These are phyloP conservation scores for Sebastes trivittatus DNA, from an alignment of 2,797 vertebrate species.

Conservation along the genomic window DNA sequence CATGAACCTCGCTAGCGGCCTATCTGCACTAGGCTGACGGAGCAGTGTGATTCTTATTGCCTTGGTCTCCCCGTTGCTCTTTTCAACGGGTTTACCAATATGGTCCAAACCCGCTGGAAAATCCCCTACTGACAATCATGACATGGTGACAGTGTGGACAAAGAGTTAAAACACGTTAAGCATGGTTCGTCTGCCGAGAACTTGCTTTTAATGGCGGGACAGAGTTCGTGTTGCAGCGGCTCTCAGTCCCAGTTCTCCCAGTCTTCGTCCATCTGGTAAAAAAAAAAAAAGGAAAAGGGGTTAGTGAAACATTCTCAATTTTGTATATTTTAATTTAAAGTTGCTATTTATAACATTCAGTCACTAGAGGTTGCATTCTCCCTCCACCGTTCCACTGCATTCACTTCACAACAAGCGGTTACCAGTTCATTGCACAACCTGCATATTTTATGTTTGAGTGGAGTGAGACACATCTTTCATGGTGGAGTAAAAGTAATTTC, in stretches of 20 bases:
- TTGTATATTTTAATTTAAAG: not conserved
- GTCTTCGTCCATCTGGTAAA: conserved; percentile 91
- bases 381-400: too few species aligned
- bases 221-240: conserved; percentile 37
- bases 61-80: conserved; percentile 49
- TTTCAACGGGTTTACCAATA: conserved; percentile 56
- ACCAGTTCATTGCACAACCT: too few species aligned
- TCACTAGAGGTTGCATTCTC: too few species aligned
- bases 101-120: conserved; percentile 60
- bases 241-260: conserved; percentile 98
- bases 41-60: conserved; percentile 59
- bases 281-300: not conserved
- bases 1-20: conserved; percentile 26
- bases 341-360: not conserved
- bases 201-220: conserved; percentile 60
- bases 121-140: conserved; percentile 67
- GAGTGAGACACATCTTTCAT: too few species aligned
- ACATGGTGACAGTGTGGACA: conserved; percentile 81
- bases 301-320: not conserved
- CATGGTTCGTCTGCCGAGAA: conserved; percentile 75
- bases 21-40: conserved; percentile 46
- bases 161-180: conserved; percentile 80
- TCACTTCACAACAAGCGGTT: too few species aligned
- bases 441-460: too few species aligned
- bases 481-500: accelerated